Base-by-base conservation (phyloP, 2,113 vertebrate species). In the Amazona guildingii region DNA sequence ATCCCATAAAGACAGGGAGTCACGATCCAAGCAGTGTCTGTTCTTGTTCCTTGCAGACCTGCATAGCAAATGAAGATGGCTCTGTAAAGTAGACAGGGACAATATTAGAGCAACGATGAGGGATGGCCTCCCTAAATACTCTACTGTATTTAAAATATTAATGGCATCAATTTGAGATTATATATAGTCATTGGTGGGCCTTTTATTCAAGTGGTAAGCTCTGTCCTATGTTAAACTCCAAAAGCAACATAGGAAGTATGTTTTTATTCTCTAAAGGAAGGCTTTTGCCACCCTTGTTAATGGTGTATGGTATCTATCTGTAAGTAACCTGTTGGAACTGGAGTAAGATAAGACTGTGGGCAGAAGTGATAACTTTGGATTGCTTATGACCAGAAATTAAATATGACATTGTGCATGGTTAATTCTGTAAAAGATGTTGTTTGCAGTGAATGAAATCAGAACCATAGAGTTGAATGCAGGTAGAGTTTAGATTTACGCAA, bases 61-160 rank as follows among this genome's bases (percentile, higher is more conserved):
- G 18, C 7, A 5, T 14, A 48, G 52, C 27, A 61, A 66, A 72
- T 48, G 13, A 66, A 44, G 70, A 37, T 0, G 0, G 12, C 35
- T 83, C 15, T 73, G 12, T 66, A 43, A 73, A n/a, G 17, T 17
- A 2, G 2, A 14, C 28, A 33, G 55, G 17, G 28, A 41, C 16
- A 54, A 63, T 74, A 17, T 5, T 57, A 41, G 29, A 64, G 19
- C 8, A 59, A 41, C 24, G 39, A 7, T 66, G 21, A 86, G 25
- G 10, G 18, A 39, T 57, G 37, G 6, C 35, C 9, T 83, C 21
- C 27, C 39, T 48, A 44, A 66, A 66, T 76, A 51, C 10, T 24
- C 33, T 33, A 9, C 24, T 54, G 17, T 39, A 24, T 69, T 54
- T 39, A 62, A 90, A 92, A 66, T 57, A 29, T 88, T 62, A 11